Evolutionary conservation across 2,888 invertebrate species (phyloP).

Genomic region (Hydrotaea diabolus): DNA sequence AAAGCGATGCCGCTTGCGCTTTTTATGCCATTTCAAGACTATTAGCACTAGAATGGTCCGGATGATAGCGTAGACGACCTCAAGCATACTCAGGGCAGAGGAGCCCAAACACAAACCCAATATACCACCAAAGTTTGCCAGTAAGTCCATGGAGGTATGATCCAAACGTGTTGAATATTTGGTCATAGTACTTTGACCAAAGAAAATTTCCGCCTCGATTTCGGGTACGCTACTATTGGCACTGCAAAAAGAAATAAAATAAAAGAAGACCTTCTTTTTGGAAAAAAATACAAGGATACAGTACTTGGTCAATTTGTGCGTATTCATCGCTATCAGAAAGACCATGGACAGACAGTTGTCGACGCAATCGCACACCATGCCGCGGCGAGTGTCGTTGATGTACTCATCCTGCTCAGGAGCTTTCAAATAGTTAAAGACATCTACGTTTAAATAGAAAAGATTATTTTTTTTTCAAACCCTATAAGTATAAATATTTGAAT

Average conservation of each 20-base stretch:
- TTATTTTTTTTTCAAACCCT: no score
- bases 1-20: neutral
- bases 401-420: slow-evolving; percentile 68
- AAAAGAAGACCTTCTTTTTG: no score
- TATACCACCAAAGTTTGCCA: slow-evolving; percentile 81
- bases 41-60: slow-evolving; percentile 28
- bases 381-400: slow-evolving; percentile 72
- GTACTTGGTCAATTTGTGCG: slow-evolving; percentile 63
- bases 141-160: slow-evolving; percentile 77
- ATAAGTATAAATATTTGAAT: no score
- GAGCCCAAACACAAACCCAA: slow-evolving; percentile 81
- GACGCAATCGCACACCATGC: slow-evolving; percentile 74
- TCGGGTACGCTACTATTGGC: slow-evolving; percentile 40
- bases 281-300: neutral
- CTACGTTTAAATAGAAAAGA: slow-evolving; percentile 51
- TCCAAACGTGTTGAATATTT: slow-evolving; percentile 79
- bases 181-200: slow-evolving; percentile 76
- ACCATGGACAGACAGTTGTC: slow-evolving; percentile 72
- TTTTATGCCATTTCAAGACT: neutral
- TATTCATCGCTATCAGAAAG: slow-evolving; percentile 71
- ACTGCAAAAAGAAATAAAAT: slow-evolving; percentile 47
- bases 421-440: slow-evolving; percentile 72
- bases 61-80: slow-evolving; percentile 74
- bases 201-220: slow-evolving; percentile 77
- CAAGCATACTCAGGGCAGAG: slow-evolving; percentile 79